These are phyloP conservation scores for Vollenhovia emeryi DNA, from an alignment of 1,140 invertebrate species.

Conservation along the genomic window DNA sequence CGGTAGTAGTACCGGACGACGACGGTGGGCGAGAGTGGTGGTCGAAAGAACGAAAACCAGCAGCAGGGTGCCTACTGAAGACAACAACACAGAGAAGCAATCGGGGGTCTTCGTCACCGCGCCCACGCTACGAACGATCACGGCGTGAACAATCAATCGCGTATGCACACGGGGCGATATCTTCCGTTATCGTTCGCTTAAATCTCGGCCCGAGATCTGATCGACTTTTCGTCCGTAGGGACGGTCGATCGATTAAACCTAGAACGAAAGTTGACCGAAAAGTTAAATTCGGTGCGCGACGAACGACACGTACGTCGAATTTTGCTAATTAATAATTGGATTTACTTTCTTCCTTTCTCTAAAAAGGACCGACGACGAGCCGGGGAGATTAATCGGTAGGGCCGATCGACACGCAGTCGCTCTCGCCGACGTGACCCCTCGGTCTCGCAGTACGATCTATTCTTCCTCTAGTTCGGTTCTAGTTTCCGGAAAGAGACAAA, in stretches of 20 bases:
- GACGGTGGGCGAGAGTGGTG: constrained; percentile 30
- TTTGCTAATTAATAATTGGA: constrained; percentile 2
- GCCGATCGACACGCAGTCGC: neutral
- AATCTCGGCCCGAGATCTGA: neutral
- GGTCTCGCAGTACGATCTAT: neutral
- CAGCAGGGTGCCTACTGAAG: constrained; percentile 71
- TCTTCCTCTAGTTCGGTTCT: neutral
- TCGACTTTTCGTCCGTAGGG: neutral
- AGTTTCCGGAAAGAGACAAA: constrained; percentile 9
- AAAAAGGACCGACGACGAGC: neutral
- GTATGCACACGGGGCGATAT: neutral
- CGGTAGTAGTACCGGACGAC: constrained; percentile 51
- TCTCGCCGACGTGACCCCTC: neutral
- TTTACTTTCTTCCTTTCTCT: neutral
- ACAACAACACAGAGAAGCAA: constrained; percentile 36
- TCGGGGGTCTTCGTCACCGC: constrained; percentile 7
- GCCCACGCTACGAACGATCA: neutral
- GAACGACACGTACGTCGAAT: constrained; percentile 2
- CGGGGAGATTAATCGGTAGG: constrained; percentile 7
- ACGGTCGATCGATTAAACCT: neutral
- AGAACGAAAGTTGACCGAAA: constrained; percentile 4
- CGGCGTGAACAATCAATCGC: neutral
- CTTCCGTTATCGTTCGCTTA: constrained; percentile 2
- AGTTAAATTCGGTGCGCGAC: neutral
- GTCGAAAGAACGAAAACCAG: constrained; percentile 69